Conservation (phyloP, 2,888 invertebrate species). For the Idaea aversata region DNA sequence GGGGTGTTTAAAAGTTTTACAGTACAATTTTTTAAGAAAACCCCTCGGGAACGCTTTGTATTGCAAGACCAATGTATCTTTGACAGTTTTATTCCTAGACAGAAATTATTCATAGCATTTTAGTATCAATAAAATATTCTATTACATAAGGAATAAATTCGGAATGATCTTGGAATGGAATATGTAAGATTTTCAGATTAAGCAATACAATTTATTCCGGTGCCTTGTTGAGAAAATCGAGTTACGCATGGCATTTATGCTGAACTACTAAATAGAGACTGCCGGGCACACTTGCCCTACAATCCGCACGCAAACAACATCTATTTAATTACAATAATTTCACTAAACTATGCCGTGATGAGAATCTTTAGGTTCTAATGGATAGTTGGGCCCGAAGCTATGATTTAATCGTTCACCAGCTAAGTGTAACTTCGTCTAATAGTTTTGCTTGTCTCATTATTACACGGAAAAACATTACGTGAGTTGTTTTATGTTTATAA, state of each 20-base stretch:
- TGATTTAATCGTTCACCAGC: background rate
- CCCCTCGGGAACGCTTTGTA: no score
- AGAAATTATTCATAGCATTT: no score
- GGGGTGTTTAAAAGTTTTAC: no score
- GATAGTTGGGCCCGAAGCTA: background rate
- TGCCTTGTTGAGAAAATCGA: background rate
- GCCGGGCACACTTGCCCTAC: conserved; percentile 1
- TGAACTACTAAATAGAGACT: background rate
- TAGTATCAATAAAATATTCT: no score
- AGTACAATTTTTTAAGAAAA: no score
- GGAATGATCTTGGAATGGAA: background rate
- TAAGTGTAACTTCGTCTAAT: background rate
- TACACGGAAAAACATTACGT: background rate
- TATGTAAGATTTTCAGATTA: background rate
- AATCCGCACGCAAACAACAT: background rate
- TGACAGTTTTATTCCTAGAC: no score
- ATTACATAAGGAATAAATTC: no score
- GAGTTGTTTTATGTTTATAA: background rate
- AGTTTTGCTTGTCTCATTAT: background rate
- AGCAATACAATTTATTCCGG: background rate
- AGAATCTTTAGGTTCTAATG: background rate
- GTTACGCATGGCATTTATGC: background rate
- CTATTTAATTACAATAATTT: background rate
- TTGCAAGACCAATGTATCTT: no score
- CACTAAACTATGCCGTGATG: background rate